phyloP scores from a whole-genome alignment of 2,113 vertebrate genomes.

The Podarcis muralis region DNA sequence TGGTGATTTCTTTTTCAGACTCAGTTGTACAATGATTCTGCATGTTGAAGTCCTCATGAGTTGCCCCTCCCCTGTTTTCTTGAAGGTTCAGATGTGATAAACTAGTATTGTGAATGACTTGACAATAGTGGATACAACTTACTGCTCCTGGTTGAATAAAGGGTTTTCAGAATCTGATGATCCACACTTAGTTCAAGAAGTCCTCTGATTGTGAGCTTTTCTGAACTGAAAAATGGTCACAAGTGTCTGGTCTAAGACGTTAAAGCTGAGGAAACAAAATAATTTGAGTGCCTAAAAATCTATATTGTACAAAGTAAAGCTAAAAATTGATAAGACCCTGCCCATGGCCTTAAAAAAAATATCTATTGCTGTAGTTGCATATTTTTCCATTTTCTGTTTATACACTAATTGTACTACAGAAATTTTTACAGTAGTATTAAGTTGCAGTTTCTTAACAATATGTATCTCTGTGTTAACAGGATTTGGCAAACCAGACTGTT shows the following conservation, averaged over 20 bases:
- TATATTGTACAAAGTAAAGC: not conserved
- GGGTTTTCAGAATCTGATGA: not conserved
- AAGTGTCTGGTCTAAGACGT: not conserved
- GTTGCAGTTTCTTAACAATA: accelerated
- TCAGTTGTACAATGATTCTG: not conserved
- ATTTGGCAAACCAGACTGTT: not conserved
- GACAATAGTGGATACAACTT: not conserved
- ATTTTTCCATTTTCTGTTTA: not conserved
- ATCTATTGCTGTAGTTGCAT: not conserved
- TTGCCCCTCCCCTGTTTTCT: not conserved
- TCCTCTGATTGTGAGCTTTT: not conserved
- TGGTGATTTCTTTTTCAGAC: not conserved
- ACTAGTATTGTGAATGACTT: not conserved
- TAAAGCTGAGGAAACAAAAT: not conserved
- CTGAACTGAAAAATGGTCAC: not conserved
- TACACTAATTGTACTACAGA: not conserved
- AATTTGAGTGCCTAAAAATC: not conserved
- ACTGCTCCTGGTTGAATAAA: not conserved
- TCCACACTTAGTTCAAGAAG: not conserved
- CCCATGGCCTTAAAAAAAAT: not conserved
- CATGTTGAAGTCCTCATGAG: not conserved
- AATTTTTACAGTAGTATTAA: not conserved
- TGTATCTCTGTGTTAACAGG: slow-evolving; percentile 57
- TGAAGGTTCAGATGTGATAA: not conserved
- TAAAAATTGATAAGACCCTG: not conserved